Conservation (phyloP, 2,113 vertebrate species). For the Lamprotornis superbus region DNA sequence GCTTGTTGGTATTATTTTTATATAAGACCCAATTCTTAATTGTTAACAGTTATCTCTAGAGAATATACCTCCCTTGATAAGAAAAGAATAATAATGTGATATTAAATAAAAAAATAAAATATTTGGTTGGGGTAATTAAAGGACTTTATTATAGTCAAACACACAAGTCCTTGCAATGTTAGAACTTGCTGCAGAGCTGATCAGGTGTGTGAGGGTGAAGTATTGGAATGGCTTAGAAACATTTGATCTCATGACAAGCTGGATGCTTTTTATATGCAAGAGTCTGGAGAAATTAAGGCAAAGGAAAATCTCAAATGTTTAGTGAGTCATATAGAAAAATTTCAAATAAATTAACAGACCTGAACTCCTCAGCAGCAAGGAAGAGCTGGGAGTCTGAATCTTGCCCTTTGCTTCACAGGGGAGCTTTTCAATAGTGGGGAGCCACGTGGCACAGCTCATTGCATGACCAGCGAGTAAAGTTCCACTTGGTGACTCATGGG, state of each 20-base stretch:
- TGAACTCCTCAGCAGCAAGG: neutral
- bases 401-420: neutral
- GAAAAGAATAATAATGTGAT: neutral
- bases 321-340: neutral
- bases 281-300: neutral
- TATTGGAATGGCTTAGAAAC: neutral
- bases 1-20: neutral
- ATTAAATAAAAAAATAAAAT: neutral
- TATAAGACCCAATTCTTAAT: neutral
- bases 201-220: neutral
- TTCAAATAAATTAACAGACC: neutral
- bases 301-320: neutral
- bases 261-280: neutral
- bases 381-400: neutral
- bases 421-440: neutral
- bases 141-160: neutral
- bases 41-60: neutral
- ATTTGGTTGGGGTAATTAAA: neutral
- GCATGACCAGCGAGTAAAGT: neutral
- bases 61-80: neutral
- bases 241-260: neutral
- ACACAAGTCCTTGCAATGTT: neutral
- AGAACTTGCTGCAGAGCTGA: neutral
- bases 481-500: neutral
- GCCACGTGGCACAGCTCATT: neutral